Percentiles rank a stretch among this genome's conserved stretches.
These are phyloP conservation scores for Camelus dromedarius DNA, from an alignment of 2,113 vertebrate genomes.

Conservation along the genomic window DNA sequence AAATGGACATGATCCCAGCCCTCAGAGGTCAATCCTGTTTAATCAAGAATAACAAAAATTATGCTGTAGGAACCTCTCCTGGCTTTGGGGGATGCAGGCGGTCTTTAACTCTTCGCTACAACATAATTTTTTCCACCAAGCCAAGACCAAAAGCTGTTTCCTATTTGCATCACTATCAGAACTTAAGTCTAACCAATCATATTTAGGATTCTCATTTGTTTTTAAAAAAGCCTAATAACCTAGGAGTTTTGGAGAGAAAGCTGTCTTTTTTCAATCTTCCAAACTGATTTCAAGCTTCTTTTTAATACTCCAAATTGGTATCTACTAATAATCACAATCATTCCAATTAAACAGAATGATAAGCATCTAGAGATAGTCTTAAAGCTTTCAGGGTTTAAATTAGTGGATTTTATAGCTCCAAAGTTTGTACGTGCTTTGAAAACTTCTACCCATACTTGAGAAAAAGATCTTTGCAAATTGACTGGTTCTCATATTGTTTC, in stretches of 20 bases:
- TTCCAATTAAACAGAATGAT: slow-evolving; percentile 29
- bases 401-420: not conserved
- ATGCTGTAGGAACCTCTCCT: not conserved
- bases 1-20: not conserved
- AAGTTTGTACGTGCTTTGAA: not conserved
- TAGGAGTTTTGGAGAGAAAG: not conserved
- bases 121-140: not conserved
- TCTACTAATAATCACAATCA: slow-evolving; percentile 30
- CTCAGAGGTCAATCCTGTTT: not conserved
- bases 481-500: slow-evolving; percentile 3
- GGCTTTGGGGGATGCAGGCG: not conserved
- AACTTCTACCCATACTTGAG: not conserved
- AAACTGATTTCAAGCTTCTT: not conserved
- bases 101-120: not conserved
- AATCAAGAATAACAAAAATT: not conserved
- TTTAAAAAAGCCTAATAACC: slow-evolving; percentile 15
- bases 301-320: slow-evolving; percentile 30
- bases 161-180: slow-evolving; percentile 6
- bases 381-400: not conserved
- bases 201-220: not conserved
- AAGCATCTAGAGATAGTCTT: not conserved
- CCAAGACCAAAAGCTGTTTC: slow-evolving; percentile 38
- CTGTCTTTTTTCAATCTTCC: not conserved
- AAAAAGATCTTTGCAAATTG: slow-evolving; percentile 42
- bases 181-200: not conserved